Evolutionary conservation across 2,797 vertebrate genomes (phyloP).

Genomic region (Antrozous pallidus): DNA sequence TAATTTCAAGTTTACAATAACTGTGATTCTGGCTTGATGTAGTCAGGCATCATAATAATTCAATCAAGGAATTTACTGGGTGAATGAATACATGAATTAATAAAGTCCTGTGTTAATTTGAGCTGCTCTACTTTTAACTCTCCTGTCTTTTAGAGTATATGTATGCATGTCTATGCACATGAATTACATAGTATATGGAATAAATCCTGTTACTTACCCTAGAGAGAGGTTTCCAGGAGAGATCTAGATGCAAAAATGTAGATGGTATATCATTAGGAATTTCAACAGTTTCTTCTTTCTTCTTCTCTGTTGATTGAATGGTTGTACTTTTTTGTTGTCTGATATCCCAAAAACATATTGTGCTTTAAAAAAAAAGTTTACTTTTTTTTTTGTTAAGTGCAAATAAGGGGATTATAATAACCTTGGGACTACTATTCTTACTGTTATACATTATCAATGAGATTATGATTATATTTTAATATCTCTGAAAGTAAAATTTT

Average conservation of each 20-base stretch:
- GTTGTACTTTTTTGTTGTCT: conserved; percentile 76
- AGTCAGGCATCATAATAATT: not conserved
- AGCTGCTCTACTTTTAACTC: not conserved
- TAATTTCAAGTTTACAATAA: not conserved
- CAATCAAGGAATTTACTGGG: not conserved
- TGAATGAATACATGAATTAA: not conserved
- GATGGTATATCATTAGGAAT: conserved; percentile 78
- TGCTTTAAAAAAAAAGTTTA: conserved; percentile 79
- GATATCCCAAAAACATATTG: conserved; percentile 93
- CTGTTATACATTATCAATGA: not conserved
- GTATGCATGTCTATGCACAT: not conserved
- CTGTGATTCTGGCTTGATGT: conserved; percentile 18
- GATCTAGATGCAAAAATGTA: conserved; percentile 88
- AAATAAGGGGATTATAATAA: not conserved
- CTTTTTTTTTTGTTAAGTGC: not conserved
- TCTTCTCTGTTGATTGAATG: conserved; percentile 74
- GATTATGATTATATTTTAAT: not conserved
- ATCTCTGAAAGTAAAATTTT: conserved; percentile 26
- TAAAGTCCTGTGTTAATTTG: not conserved
- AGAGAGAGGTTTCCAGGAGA: conserved; percentile 91
- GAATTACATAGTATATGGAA: not conserved
- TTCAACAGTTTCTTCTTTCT: conserved; percentile 80
- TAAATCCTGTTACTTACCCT: conserved; percentile 81
- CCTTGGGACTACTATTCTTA: not conserved
- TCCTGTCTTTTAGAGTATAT: not conserved